Percentiles rank a stretch among this genome's conserved stretches.
Evolutionary conservation across 1,140 invertebrate species (phyloP).

Genomic region (Parapsyche elsis): DNA sequence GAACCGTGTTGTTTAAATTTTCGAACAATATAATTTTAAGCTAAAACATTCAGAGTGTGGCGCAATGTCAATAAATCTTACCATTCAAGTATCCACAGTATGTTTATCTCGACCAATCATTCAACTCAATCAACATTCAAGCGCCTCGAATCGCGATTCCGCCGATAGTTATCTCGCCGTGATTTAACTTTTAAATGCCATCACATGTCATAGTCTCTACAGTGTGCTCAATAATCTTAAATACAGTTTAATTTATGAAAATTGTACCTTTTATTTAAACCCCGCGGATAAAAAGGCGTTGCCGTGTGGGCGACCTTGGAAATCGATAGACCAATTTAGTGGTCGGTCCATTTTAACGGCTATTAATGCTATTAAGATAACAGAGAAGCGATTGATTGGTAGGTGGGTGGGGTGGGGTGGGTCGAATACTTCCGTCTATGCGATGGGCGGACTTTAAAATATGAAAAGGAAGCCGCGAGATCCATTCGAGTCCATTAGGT

Average conservation of each 20-base stretch:
- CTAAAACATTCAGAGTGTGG: too few species aligned
- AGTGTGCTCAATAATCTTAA: neutral
- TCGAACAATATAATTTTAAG: too few species aligned
- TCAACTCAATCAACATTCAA: too few species aligned
- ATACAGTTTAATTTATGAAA: neutral
- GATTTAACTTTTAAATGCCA: too few species aligned
- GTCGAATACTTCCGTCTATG: neutral
- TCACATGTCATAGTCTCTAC: neutral
- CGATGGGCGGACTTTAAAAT: slow-evolving; percentile 17
- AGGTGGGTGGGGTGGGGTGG: neutral
- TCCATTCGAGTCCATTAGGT: slow-evolving; percentile 10
- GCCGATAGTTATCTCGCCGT: too few species aligned
- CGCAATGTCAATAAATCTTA: too few species aligned
- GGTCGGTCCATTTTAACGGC: slow-evolving; percentile 11
- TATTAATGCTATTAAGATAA: slow-evolving; percentile 37
- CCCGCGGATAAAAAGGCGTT: too few species aligned
- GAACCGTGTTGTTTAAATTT: too few species aligned
- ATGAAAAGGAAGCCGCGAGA: slow-evolving; percentile 17
- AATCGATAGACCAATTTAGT: slow-evolving; percentile 27
- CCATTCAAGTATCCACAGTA: too few species aligned
- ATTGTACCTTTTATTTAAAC: too few species aligned
- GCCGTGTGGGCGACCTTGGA: neutral
- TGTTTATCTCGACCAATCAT: too few species aligned
- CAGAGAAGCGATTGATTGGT: slow-evolving; percentile 11
- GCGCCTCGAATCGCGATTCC: too few species aligned